Percentiles rank a stretch among this genome's conserved stretches.
These are phyloP conservation scores for Nycticryphes semicollaris DNA, from an alignment of 2,113 vertebrate species.

Conservation along the genomic window DNA sequence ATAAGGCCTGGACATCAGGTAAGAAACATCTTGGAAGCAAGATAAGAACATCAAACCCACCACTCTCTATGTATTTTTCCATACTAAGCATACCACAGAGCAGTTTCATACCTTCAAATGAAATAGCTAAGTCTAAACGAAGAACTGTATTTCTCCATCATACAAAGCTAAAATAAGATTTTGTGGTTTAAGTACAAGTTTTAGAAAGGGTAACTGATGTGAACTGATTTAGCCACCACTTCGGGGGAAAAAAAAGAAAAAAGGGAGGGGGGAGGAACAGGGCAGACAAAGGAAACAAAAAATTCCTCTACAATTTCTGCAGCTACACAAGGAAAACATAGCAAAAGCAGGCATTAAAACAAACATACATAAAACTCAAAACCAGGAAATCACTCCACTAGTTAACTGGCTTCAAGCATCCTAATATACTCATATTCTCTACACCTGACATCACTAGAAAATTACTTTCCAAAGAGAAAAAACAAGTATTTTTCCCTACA, in stretches of 20 bases:
- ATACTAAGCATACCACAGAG: not conserved
- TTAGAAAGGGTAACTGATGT: not conserved
- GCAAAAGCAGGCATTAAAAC: not conserved
- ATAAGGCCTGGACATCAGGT: not conserved
- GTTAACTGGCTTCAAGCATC: not conserved
- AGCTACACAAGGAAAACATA: not conserved
- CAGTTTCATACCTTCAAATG: not conserved
- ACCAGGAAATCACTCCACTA: not conserved
- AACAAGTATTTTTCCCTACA: not conserved
- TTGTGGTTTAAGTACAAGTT: not conserved
- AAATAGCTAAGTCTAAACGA: not conserved
- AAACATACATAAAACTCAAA: not conserved
- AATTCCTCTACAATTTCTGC: not conserved
- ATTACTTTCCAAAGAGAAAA: not conserved
- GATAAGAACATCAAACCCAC: not conserved
- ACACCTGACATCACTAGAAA: not conserved
- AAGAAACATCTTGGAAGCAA: not conserved
- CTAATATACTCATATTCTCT: not conserved
- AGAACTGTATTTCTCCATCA: not conserved
- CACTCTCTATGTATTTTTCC: not conserved
- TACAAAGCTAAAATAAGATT: not conserved
- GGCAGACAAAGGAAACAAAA: not conserved
- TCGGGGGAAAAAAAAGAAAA: not conserved
- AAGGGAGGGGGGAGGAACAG: fast-evolving
- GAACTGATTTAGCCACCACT: not conserved